Evolutionary conservation across 2,888 invertebrate species (phyloP), one percentile per base, ranked within the genome.

Genomic region (Hipparchia sbordonii): DNA sequence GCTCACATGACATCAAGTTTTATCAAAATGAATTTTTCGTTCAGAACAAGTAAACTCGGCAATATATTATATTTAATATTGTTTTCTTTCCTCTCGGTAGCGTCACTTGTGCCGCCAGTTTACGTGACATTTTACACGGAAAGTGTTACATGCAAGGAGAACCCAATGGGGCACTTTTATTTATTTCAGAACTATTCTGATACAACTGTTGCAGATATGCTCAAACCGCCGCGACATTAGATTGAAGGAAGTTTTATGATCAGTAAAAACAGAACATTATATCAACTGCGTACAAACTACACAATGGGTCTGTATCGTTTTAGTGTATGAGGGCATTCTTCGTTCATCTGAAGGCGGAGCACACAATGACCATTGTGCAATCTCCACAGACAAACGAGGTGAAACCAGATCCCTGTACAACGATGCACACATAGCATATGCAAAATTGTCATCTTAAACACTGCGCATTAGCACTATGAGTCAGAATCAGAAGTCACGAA

Each of bases 321-420:
- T 23, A 74, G 70, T 72, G 84, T 83, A 81, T 82, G 82, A 79
- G 82, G 80, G 84, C 85, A 87, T 90, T 89, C 85, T 89, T 87
- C 82, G 78, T 77, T 79, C 81, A 75, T 85, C 79, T 85, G 85
- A 84, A 87, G 81, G 81, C 82, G 81, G 81, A 51, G 51, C 80
- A 82, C 82, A 87, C 92, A 93, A 90, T 92, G 87, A 86, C 83
- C 87, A 92, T 92, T 92, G 91, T 92, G 84, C 82, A 80, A 84
- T 79, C 81, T 81, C 79, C 77, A 82, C 80, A 79, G 83, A 82
- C 81, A 81, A 82, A 79, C 81, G 80, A 80, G 76, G 80, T 85
- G 89, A 87, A 91, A 90, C 85, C 79, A 84, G 87, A 90, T 87
- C 85, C 82, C 77, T 75, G 76, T 74, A 76, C 74, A 72, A 77